These are phyloP conservation scores for Ptyas mucosa DNA, from an alignment of 2,113 vertebrate species.

Conservation along the genomic window DNA sequence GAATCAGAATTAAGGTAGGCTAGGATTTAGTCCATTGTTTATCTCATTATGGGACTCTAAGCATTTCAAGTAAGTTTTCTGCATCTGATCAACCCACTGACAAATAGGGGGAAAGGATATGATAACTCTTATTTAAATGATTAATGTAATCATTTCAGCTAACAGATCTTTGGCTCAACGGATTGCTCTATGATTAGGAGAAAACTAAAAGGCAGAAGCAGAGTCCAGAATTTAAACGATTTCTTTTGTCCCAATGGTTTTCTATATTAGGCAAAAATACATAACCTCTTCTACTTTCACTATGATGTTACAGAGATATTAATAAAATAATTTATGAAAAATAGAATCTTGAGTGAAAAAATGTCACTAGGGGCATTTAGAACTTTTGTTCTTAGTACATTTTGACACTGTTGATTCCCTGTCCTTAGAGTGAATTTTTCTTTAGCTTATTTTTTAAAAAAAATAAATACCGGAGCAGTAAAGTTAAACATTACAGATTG, in stretches of 20 bases:
- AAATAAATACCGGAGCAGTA: neutral
- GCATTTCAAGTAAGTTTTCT: neutral
- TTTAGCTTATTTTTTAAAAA: neutral
- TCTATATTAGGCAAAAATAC: neutral
- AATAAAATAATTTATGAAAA: neutral
- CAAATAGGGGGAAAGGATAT: neutral
- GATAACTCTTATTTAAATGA: neutral
- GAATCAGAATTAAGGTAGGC: conserved; percentile 12
- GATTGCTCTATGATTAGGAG: neutral
- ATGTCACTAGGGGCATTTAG: neutral
- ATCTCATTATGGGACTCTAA: conserved; percentile 10
- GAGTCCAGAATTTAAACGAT: neutral
- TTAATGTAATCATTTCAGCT: neutral
- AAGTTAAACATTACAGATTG: neutral
- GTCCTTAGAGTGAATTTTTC: neutral
- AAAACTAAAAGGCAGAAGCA: neutral
- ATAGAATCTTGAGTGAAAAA: neutral
- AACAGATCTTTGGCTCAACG: conserved; percentile 7
- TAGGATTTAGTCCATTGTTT: conserved; percentile 21
- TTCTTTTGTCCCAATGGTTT: neutral
- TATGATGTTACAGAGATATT: neutral
- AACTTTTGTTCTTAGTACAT: neutral
- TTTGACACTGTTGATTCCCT: neutral
- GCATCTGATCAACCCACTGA: neutral
- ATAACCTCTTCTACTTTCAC: neutral